Percentiles rank a stretch among this genome's conserved stretches.
Conservation (phyloP, 2,113 vertebrate species). For the Zapornia atra region DNA sequence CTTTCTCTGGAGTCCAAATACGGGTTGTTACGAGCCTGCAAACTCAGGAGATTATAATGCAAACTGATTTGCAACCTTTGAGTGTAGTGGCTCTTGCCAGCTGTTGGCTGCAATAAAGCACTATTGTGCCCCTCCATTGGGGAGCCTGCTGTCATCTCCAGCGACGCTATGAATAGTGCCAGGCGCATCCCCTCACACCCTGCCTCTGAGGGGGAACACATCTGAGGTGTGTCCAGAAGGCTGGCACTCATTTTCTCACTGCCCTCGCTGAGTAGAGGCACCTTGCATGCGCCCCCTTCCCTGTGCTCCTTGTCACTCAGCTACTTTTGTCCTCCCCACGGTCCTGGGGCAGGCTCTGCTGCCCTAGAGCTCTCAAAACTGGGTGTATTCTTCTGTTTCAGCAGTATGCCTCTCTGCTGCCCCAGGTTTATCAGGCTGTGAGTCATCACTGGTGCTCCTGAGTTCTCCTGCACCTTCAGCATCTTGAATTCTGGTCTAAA, state of each 20-base stretch:
- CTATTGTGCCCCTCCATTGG: not conserved
- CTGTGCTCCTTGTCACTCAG: not conserved
- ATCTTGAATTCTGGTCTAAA: not conserved
- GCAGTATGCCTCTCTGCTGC: not conserved
- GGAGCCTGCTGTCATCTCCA: not conserved
- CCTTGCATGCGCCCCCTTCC: not conserved
- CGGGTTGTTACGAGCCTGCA: fast-evolving
- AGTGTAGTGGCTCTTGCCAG: not conserved
- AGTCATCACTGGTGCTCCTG: not conserved
- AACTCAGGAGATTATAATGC: not conserved
- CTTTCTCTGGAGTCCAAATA: not conserved
- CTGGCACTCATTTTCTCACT: not conserved
- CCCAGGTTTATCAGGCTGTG: not conserved
- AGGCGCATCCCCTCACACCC: not conserved
- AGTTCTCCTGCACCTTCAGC: not conserved
- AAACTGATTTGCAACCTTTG: not conserved
- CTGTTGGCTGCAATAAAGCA: not conserved
- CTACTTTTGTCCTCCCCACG: not conserved
- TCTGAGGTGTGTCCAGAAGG: not conserved
- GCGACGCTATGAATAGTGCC: not conserved
- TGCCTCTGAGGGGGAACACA: fast-evolving
- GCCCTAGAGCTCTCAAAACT: not conserved
- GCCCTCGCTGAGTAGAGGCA: not conserved
- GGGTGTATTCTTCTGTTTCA: not conserved
- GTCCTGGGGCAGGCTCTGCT: not conserved